Evolutionary conservation across 2,113 vertebrate genomes (phyloP), one percentile per base, ranked within the genome.

Genomic region (Pedetes capensis): DNA sequence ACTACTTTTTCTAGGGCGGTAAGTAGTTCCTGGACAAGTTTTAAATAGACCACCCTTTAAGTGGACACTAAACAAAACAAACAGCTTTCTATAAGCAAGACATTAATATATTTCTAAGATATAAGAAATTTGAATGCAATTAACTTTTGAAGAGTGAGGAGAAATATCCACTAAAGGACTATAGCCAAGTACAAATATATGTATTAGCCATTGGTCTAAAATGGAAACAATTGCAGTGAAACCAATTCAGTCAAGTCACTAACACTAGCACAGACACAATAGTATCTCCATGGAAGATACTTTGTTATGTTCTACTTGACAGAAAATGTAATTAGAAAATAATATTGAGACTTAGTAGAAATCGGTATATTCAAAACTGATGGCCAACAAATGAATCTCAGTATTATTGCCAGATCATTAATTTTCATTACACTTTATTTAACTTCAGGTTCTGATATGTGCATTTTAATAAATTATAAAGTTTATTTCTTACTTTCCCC

Each of bases 341-440:
- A 34, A 72, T 84, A 83, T 20, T 42, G 12, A 87, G 85, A 69
- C 16, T 87, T 20, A 49, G 55, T 78, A 84, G 66, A 87, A 34
- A 18, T 17, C 87, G 13, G 8, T 87, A 17, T 88, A 72, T 72
- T 93, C 14, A 83, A 27, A 39, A 87, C 74, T 87, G 7, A 55
- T 69, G 37, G 32, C 22, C 57, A 82, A 55, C 55, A 83, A 82
- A 42, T 80, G 17, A 64, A 8, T 82, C 23, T 87, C 29, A 64
- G 11, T 57, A 64, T 83, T 83, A 53, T 95, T 29, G 64, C 7
- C 64, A 83, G 34, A 61, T 83, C 63, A 92, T 20, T 84, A 74
- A 74, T 87, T 78, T 20, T 96, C 32, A 81, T 44, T 78, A 90
- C 39, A 44, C 76, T 72, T 91, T 91, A 85, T 8, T 68, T 53